Evolutionary conservation across 2,888 invertebrate genomes (phyloP).

Genomic region (Artemia sp.): DNA sequence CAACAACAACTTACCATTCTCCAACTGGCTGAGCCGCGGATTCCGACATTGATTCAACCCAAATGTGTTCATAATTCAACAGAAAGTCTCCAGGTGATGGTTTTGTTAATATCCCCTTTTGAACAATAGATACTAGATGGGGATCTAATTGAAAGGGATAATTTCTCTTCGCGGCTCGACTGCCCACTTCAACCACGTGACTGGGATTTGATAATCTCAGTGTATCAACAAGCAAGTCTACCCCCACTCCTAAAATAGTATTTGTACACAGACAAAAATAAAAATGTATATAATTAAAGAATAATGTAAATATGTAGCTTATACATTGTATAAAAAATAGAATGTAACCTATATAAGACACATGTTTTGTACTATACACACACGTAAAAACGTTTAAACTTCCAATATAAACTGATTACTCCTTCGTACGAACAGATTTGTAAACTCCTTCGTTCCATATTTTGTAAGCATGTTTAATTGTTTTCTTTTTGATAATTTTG

Average conservation of each 20-base stretch:
- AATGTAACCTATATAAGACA: too few species aligned
- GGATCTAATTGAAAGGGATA: slow-evolving; percentile 11
- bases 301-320: too few species aligned
- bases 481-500: too few species aligned
- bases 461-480: too few species aligned
- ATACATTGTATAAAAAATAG: too few species aligned
- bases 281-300: too few species aligned
- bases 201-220: not conserved
- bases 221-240: slow-evolving; percentile 5
- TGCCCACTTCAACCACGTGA: slow-evolving; percentile 11
- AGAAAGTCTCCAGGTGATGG: slow-evolving; percentile 7
- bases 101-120: not conserved
- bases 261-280: not conserved
- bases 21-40: not conserved
- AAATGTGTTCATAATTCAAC: not conserved
- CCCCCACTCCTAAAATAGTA: slow-evolving; percentile 2
- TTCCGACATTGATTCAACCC: not conserved
- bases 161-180: not conserved
- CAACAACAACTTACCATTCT: not conserved
- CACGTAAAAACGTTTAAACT: too few species aligned
- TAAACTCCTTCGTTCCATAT: too few species aligned
- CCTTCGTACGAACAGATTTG: too few species aligned
- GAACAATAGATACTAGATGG: not conserved
- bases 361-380: too few species aligned
- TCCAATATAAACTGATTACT: too few species aligned